Conservation (phyloP, 2,888 invertebrate genomes). For the Epiblema foenella region DNA sequence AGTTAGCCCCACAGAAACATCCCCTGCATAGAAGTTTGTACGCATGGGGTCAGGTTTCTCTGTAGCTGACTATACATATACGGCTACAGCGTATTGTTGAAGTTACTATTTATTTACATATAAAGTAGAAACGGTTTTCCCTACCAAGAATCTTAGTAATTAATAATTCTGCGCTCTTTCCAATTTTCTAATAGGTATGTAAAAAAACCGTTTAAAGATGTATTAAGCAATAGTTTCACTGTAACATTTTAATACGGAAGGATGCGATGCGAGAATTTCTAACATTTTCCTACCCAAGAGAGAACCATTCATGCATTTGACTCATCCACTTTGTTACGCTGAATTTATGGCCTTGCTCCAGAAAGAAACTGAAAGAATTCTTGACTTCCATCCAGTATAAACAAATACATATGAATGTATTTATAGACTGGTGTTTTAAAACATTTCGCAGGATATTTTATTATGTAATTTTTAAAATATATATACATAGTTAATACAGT, state of each 20-base stretch:
- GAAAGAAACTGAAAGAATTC: conserved; percentile 37
- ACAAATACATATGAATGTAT: conserved; percentile 34
- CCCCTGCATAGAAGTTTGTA: too few relatives aligned
- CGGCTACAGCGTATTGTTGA: too few relatives aligned
- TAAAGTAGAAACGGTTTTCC: too few relatives aligned
- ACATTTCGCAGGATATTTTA: not conserved
- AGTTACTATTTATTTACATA: too few relatives aligned
- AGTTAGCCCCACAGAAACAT: too few relatives aligned
- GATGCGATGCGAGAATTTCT: conserved; percentile 17
- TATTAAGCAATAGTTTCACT: conserved; percentile 10
- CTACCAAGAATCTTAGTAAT: too few relatives aligned
- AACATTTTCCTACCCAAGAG: conserved; percentile 29
- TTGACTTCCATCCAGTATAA: conserved; percentile 41
- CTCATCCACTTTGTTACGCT: conserved; percentile 33
- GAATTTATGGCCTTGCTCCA: conserved; percentile 31
- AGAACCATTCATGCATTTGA: conserved; percentile 32
- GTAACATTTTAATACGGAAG: conserved; percentile 24
- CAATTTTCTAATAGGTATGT: too few relatives aligned
- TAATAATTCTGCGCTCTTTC: too few relatives aligned
- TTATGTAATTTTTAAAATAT: too few relatives aligned
- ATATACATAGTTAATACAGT: too few relatives aligned
- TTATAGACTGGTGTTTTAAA: conserved; percentile 23
- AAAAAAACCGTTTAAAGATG: not conserved
- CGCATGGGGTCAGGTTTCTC: too few relatives aligned
- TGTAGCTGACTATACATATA: too few relatives aligned